Evolutionary conservation across 2,113 vertebrate genomes (phyloP), one percentile per base, ranked within the genome.

Genomic region (Limnothrissa miodon): DNA sequence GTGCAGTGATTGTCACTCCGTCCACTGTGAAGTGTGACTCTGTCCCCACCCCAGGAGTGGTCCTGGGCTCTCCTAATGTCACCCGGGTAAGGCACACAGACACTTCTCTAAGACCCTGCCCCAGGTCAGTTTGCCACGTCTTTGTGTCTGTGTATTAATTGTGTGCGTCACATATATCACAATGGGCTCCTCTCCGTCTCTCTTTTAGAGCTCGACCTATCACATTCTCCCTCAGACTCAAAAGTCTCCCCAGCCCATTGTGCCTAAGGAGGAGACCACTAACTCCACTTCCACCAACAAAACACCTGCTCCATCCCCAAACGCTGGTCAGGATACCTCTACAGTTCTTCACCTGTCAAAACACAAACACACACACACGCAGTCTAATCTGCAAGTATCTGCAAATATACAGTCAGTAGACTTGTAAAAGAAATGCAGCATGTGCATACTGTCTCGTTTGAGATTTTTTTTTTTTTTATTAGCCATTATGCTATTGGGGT

Each of bases 1-100:
- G 93, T 86, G 93, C 97, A 82, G 94, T 98, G 88, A 96, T 98
- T 82, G 96, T 98, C 89, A 95, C 97, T 4, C 95, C 96, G 25
- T 91, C 95, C 45, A 90, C 96, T 86, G 88, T 97, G 89, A 98
- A 97, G 92, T 92, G 94, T 86, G 97, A 98, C 36, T 93, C 93
- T 53, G 91, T 96, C 80, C 91, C 95, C 79, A 95, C 94, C 78
- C 89, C 97, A 45, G 94, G 90, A 33, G 90, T 98, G 86, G 96
- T 97, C 89, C 95, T 99, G 81, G 78, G 96, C 17, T 92, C 97
- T 25, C 90, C 97, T 85, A 89, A 93, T 92, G 93, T 97, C 46
- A 85, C 93, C 90, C 91, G 93, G 93, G 97, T 99, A 95, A 92
- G 93, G 13, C 66, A 74, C 66, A 36, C 29, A 29, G 5, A 59